Evolutionary conservation across 2,888 invertebrate species (phyloP), one percentile per base, ranked within the genome.

Genomic region (Polydesmus complanatus): DNA sequence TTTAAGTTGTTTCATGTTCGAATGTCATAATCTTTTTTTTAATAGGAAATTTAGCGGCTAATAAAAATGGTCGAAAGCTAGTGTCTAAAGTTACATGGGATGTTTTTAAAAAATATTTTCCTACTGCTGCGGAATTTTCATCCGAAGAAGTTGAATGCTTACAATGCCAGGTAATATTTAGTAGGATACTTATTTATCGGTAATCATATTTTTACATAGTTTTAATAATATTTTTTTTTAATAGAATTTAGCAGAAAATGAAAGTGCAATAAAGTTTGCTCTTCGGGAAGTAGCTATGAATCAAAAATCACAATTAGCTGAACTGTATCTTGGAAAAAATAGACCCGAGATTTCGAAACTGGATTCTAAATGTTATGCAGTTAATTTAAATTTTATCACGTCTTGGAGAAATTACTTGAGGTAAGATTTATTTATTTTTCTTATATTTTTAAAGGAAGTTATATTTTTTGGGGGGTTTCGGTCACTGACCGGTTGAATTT

Each of bases 31-130:
- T n/a, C n/a, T 53, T 58, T 56, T 65, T 58, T 64, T 58, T 66
- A 64, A 27, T 64, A 75, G 76, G 72, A 47, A 69, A 73, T 25
- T 66, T 78, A 27, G 68, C 67, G 55, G 69, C 73, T 2, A 75
- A 77, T 60, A 69, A 69, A 55, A 68, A 66, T 21, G 67, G 69
- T 58, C 72, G 79, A 56, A 75, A 76, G 66, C 68, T 79, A 27
- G 76, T 81, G 8, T 75, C 79, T 0, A 67, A 69, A 3, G 71
- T 73, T 63, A 78, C 76, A 1, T 81, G 81, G 81, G 64, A 68
- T 26, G 75, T 78, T 62, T 68, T 81, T 22, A 71, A 72, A 64
- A 73, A 73, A 58, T 80, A 77, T 66, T 77, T 77, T 66, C 72
- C 73, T 1, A 65, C 68, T n/a, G 69, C 72, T 47, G 68, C 70